phyloP scores from a whole-genome alignment of 2,113 vertebrate genomes.

The Amazona guildingii region DNA sequence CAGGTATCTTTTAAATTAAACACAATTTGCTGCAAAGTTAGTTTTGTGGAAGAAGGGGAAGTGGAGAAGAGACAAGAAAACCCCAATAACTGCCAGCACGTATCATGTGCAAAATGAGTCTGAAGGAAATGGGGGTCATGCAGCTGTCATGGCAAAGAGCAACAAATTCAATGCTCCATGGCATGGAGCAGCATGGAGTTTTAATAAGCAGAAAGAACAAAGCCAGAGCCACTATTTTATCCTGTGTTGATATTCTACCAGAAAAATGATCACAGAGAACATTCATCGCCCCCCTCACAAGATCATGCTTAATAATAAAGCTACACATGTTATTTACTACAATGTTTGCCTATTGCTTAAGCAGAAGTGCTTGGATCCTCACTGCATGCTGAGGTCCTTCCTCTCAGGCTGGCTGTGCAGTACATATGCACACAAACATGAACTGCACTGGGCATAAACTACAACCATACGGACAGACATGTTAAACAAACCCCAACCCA shows the following conservation, averaged over 20 bases:
- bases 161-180: slow-evolving; percentile 24
- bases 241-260: slow-evolving; percentile 59
- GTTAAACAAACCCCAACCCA: neutral
- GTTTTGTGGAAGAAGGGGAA: neutral
- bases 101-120: slow-evolving; percentile 1
- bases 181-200: slow-evolving; percentile 29
- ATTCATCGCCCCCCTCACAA: slow-evolving; percentile 40
- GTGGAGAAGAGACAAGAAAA: neutral
- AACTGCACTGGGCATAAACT: neutral
- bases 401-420: neutral
- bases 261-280: slow-evolving; percentile 61
- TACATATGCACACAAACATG: neutral
- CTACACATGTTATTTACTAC: slow-evolving; percentile 56
- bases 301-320: slow-evolving; percentile 47
- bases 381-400: neutral
- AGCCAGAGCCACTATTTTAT: slow-evolving; percentile 56
- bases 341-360: slow-evolving; percentile 26
- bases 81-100: neutral
- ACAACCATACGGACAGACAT: rapidly evolving
- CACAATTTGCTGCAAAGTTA: slow-evolving; percentile 4
- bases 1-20: slow-evolving; percentile 52
- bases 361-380: slow-evolving; percentile 9
- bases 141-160: slow-evolving; percentile 52
- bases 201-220: slow-evolving; percentile 48
- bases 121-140: slow-evolving; percentile 40